These are phyloP conservation scores for Argyrosomus regius DNA, from an alignment of 2,797 vertebrate species.

Conservation along the genomic window DNA sequence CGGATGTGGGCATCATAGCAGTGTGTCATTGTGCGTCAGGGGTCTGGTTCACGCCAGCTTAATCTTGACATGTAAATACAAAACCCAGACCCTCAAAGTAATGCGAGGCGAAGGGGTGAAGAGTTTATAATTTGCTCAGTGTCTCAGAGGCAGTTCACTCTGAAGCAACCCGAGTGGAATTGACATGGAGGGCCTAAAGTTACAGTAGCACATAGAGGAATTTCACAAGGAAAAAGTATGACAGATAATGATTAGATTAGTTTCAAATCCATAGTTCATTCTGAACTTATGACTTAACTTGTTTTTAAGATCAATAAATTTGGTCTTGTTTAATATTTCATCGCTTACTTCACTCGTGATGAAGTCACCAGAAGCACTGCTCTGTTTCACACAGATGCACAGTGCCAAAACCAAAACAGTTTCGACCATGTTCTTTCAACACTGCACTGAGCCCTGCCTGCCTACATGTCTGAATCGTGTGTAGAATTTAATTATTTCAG, in stretches of 20 bases:
- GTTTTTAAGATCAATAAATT: slow-evolving; percentile 28
- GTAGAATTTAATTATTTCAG: slow-evolving; percentile 57
- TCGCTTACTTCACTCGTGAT: slow-evolving; percentile 58
- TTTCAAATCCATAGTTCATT: background rate
- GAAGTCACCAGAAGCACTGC: slow-evolving; percentile 48
- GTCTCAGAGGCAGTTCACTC: slow-evolving; percentile 23
- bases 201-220: slow-evolving; percentile 13
- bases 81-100: slow-evolving; percentile 37
- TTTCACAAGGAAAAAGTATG: background rate
- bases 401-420: slow-evolving; percentile 43
- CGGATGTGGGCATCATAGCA: slow-evolving; percentile 32
- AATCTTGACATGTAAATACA: slow-evolving; percentile 65
- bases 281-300: slow-evolving; percentile 4
- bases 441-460: slow-evolving; percentile 11
- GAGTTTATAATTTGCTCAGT: slow-evolving; percentile 49
- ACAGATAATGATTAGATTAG: background rate
- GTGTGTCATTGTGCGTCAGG: slow-evolving; percentile 34
- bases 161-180: slow-evolving; percentile 13
- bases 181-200: slow-evolving; percentile 19
- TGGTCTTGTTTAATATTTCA: slow-evolving; percentile 39
- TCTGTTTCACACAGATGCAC: slow-evolving; percentile 32
- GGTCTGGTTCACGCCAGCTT: slow-evolving; percentile 41
- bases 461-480: slow-evolving; percentile 46
- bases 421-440: slow-evolving; percentile 55
- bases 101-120: slow-evolving; percentile 44